These are phyloP conservation scores for Phragmatobia fuliginosa DNA, from an alignment of 2,888 invertebrate species.

Conservation along the genomic window DNA sequence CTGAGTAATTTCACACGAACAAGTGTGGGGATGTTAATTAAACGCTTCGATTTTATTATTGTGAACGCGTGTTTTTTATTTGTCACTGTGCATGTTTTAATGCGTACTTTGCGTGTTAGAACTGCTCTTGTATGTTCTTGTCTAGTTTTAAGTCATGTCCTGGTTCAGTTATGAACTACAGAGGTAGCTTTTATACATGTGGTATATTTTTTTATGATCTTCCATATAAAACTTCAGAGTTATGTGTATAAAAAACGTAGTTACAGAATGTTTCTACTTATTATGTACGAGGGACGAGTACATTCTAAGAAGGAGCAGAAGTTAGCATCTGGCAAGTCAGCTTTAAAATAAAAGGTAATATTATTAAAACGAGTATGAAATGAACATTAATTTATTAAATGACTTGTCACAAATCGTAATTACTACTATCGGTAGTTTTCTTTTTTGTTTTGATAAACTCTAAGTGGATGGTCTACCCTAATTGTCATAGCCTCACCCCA, in stretches of 20 bases:
- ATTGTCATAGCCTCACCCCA: no score
- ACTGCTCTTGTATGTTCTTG: background rate
- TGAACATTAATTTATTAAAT: no score
- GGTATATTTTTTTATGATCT: background rate
- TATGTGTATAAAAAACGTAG: background rate
- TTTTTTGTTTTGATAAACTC: background rate
- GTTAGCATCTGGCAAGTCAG: no score
- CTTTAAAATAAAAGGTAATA: no score
- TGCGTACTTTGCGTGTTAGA: background rate
- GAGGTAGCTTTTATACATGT: background rate
- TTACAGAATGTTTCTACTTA: no score
- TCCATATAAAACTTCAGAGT: background rate
- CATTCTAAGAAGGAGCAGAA: no score
- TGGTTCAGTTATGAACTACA: background rate
- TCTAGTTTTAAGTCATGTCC: background rate
- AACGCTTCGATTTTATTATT: constrained; percentile 54
- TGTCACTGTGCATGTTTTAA: constrained; percentile 16
- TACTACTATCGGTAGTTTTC: background rate
- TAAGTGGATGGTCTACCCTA: background rate
- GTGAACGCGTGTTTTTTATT: constrained; percentile 38
- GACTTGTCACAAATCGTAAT: no score
- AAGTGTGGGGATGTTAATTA: constrained; percentile 72
- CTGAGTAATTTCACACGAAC: constrained; percentile 74
- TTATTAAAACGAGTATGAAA: no score
- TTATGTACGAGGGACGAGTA: no score